Evolutionary conservation across 2,113 vertebrate genomes (phyloP).

Genomic region (Neopipo cinnamomea): DNA sequence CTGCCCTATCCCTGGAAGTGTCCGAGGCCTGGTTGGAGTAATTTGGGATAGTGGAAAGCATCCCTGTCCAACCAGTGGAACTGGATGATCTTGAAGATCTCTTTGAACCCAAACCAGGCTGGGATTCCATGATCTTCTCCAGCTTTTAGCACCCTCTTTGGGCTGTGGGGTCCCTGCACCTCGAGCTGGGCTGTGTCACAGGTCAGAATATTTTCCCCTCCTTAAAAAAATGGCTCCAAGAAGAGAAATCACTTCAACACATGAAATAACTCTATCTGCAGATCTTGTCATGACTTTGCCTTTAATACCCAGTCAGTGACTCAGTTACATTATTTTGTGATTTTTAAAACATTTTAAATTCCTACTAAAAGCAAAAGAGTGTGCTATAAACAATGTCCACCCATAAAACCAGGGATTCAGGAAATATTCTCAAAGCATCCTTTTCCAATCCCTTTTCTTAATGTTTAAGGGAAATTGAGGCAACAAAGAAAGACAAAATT

Average conservation of each 20-base stretch:
- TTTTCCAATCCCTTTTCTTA: neutral
- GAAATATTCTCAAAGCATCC: neutral
- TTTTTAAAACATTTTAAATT: neutral
- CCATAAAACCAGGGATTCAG: too few relatives aligned
- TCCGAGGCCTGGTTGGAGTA: neutral
- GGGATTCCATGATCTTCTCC: neutral
- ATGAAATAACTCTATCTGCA: neutral
- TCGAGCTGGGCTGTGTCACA: fast-evolving
- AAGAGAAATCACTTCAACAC: neutral
- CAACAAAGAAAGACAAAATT: neutral
- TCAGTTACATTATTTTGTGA: fast-evolving
- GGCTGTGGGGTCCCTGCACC: neutral
- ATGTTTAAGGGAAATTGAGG: neutral
- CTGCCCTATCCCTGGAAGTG: neutral
- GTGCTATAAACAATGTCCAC: fast-evolving
- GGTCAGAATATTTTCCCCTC: too few relatives aligned
- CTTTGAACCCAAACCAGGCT: neutral
- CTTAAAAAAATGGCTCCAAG: neutral
- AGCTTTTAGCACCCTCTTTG: neutral
- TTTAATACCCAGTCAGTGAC: neutral
- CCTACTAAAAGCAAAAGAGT: neutral
- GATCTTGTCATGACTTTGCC: fast-evolving
- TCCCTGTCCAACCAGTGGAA: neutral
- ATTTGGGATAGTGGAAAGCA: neutral
- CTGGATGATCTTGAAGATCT: neutral